phyloP scores from a whole-genome alignment of 1,140 invertebrate species.

The Dreissena rostriformis region DNA sequence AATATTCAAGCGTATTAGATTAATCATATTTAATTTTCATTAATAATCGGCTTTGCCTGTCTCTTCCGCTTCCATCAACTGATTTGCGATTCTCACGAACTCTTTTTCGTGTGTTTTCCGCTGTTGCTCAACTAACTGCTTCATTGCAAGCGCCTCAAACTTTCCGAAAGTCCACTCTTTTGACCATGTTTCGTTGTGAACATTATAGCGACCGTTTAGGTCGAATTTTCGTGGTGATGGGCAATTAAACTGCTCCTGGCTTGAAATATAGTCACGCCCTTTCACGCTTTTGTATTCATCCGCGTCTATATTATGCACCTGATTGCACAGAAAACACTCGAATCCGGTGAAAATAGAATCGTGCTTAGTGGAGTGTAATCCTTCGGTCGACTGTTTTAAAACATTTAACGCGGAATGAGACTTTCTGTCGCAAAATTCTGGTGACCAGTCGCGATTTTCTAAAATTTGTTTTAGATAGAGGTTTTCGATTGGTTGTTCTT shows the following conservation, averaged over 20 bases:
- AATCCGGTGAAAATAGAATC: constrained; percentile 83
- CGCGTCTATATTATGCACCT: constrained; percentile 72
- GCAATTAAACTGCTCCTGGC: constrained; percentile 83
- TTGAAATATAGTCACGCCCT: constrained; percentile 64
- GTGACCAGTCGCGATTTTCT: constrained; percentile 77
- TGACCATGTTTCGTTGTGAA: constrained; percentile 19
- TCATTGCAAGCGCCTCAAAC: constrained; percentile 26
- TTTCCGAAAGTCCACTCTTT: constrained; percentile 40
- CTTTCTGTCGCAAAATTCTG: constrained; percentile 9
- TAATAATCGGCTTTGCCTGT: too few relatives aligned
- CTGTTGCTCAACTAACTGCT: not conserved
- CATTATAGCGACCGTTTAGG: constrained; percentile 48
- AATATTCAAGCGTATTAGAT: too few relatives aligned
- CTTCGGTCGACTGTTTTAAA: constrained; percentile 60
- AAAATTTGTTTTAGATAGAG: constrained; percentile 80
- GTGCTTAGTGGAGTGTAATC: constrained; percentile 75
- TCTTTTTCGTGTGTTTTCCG: constrained; percentile 14
- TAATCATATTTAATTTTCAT: too few relatives aligned
- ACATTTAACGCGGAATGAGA: not conserved
- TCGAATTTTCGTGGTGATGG: constrained; percentile 82
- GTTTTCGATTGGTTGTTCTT: constrained; percentile 80
- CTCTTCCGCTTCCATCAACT: too few relatives aligned
- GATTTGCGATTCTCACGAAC: constrained; percentile 19
- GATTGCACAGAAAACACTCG: constrained; percentile 86
- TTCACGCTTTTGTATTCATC: constrained; percentile 35